Percentiles rank a stretch among this genome's conserved stretches.
Conservation (phyloP, 64 coral and sea anemone genomes). For the Dendrophyllia cribrosa region DNA sequence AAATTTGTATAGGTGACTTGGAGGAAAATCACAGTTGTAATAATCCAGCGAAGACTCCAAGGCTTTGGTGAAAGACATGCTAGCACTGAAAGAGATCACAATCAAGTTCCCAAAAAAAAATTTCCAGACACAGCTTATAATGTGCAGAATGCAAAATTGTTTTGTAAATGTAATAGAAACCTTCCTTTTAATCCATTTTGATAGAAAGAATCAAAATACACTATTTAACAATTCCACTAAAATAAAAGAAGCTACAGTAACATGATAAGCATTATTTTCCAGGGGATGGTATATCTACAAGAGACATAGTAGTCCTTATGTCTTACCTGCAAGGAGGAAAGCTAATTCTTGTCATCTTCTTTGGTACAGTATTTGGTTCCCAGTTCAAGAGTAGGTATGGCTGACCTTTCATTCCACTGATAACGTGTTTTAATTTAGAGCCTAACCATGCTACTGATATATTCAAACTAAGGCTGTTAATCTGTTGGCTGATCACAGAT, state of each 20-base stretch:
- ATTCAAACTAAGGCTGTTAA: slow-evolving; percentile 73
- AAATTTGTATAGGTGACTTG: slow-evolving; percentile 75
- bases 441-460: slow-evolving; percentile 77
- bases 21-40: slow-evolving; percentile 75
- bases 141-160: too few relatives aligned
- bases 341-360: slow-evolving; percentile 59
- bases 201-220: too few relatives aligned
- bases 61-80: slow-evolving; percentile 1
- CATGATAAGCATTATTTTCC: background rate
- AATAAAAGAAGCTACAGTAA: background rate
- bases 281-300: too few relatives aligned
- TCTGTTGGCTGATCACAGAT: slow-evolving; percentile 37
- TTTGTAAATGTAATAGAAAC: too few relatives aligned
- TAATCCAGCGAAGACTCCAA: background rate
- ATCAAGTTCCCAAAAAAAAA: too few relatives aligned
- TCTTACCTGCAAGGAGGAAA: slow-evolving; percentile 79
- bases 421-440: slow-evolving; percentile 44
- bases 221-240: background rate
- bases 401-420: slow-evolving; percentile 19
- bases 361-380: slow-evolving; percentile 68
- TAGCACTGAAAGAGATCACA: background rate
- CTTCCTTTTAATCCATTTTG: too few relatives aligned
- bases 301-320: too few relatives aligned
- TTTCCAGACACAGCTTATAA: too few relatives aligned
- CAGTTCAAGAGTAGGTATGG: slow-evolving; percentile 84